Percentiles rank a stretch among this genome's conserved stretches.
Conservation (phyloP, 64 coral and sea anemone genomes). For the Dendrophyllia cribrosa region DNA sequence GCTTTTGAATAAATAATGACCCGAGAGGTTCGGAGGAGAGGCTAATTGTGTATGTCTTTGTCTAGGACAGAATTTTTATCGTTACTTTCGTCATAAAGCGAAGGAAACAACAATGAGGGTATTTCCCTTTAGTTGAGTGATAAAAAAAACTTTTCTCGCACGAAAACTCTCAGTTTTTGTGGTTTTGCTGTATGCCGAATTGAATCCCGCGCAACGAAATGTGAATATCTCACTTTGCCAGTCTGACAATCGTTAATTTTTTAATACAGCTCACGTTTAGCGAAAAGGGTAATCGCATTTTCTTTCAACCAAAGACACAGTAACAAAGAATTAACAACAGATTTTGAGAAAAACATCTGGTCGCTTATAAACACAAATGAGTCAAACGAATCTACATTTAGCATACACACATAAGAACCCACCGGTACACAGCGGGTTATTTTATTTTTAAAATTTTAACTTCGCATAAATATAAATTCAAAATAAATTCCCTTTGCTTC, state of each 20-base stretch:
- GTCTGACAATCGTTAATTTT: background rate
- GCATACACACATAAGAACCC: background rate
- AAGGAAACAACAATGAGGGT: background rate
- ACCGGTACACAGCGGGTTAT: background rate
- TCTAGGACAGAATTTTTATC: background rate
- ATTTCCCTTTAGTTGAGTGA: background rate
- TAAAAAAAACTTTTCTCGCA: background rate
- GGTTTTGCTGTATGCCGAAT: background rate
- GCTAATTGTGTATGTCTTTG: slow-evolving; percentile 31
- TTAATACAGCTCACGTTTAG: background rate
- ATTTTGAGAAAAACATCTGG: slow-evolving; percentile 2
- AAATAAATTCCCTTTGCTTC: background rate
- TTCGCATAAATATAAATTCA: background rate
- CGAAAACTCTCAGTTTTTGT: background rate
- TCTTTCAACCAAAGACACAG: background rate
- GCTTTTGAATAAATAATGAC: slow-evolving; percentile 46
- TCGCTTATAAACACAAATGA: background rate
- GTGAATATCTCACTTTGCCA: background rate
- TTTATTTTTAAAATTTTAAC: background rate
- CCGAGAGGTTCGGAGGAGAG: background rate
- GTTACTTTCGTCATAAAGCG: background rate
- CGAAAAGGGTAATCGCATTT: background rate
- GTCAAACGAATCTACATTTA: background rate
- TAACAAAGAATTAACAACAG: background rate
- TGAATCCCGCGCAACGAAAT: background rate